Base-by-base conservation (phyloP, 1,140 invertebrate species). In the Meloidogyne exigua region DNA sequence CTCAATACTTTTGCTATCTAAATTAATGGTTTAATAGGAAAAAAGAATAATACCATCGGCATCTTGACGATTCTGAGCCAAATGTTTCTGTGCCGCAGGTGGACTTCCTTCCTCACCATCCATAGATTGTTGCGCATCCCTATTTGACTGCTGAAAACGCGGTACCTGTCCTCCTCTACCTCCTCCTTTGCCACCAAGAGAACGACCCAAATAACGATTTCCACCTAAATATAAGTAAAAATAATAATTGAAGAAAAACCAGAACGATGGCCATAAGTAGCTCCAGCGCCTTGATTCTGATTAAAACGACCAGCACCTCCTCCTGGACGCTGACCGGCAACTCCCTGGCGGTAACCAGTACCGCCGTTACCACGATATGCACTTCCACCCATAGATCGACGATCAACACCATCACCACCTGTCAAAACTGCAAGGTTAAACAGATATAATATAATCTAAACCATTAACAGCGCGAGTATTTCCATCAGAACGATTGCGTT, bases 331-430 rank as follows among this genome's bases (percentile, higher is more conserved):
- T 42, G 66, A 68, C 21, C 15, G 0, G 66, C 18, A 23, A n/a
- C 21, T 3, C 66, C 28, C 4, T 5, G 66, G 21, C 15, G 21
- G 10, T 42, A 18, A 7, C 66, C 28, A 32, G 66, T 7, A 23
- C 15, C 66, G 1, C 18, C 65, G 0, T 21, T 18, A 25, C 74
- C 69, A n/a, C 72, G 32, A 49, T 32, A 28, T 12, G 12, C 66
- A 68, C 63, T 73, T 42, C 26, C 26, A 9, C 23, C 73, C 28
- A n/a, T 73, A 2, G 28, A 42, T 9, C 70, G 70, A 72, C 63
- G 28, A 25, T 28, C 70, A 12, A n/a, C 44, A 15, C 44, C 44
- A n/a, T 15, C 42, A 42, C 70, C 70, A 63, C 70, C 70, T 42
- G 26, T 3, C 5, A 49, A 15, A 32, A 11, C 15, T 23, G 32